A percentile compares a stretch with the other conserved stretches of the same genome.
These are phyloP conservation scores for Hyposoter dolosus DNA, from an alignment of 2,888 invertebrate species.

Conservation along the genomic window DNA sequence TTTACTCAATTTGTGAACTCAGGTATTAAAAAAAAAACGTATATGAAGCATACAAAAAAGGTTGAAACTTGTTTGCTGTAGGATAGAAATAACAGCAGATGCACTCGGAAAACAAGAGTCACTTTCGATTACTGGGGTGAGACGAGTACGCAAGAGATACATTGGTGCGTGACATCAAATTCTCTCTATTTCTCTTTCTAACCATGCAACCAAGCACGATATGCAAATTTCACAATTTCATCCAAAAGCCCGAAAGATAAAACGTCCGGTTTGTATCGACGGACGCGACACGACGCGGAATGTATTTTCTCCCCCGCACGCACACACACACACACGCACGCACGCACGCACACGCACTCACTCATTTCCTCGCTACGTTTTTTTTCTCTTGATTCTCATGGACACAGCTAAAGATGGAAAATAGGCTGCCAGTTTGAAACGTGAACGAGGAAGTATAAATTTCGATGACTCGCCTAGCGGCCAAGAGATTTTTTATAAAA, in stretches of 20 bases:
- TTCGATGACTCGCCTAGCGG: constrained; percentile 22
- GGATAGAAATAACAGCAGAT: constrained; percentile 20
- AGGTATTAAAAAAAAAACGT: background rate
- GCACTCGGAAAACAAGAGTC: constrained; percentile 31
- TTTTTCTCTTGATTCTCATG: constrained; percentile 7
- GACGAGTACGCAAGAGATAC: constrained; percentile 16
- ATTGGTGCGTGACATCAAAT: background rate
- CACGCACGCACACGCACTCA: background rate
- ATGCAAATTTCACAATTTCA: constrained; percentile 73
- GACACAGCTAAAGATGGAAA: constrained; percentile 30
- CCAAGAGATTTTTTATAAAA: background rate
- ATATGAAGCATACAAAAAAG: background rate
- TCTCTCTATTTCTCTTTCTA: constrained; percentile 28
- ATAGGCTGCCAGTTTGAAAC: constrained; percentile 53
- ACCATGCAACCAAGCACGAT: constrained; percentile 56
- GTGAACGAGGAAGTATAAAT: constrained; percentile 53
- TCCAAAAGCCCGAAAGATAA: constrained; percentile 70
- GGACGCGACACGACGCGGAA: constrained; percentile 29
- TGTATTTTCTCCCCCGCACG: background rate
- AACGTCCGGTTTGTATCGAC: constrained; percentile 66
- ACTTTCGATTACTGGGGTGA: constrained; percentile 36
- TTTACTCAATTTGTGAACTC: constrained; percentile 5
- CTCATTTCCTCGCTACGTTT: background rate
- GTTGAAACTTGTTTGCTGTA: background rate
- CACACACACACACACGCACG: background rate